These are phyloP conservation scores for Tiliacea aurago DNA, from an alignment of 2,888 invertebrate genomes.

Conservation along the genomic window DNA sequence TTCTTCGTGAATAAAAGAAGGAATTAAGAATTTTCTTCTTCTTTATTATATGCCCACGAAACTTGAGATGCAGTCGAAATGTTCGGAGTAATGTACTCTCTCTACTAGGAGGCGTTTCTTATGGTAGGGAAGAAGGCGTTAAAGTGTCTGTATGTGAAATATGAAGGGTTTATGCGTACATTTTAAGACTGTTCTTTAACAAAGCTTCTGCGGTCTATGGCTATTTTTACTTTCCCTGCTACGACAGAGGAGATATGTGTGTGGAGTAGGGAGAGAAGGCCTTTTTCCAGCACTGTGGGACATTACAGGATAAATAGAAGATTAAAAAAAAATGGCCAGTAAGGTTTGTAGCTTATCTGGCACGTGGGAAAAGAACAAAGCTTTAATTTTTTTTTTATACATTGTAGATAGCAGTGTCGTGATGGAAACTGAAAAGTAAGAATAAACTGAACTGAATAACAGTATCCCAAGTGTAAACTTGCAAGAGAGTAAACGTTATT, in stretches of 20 bases:
- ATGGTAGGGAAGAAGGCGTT: slow-evolving; percentile 35
- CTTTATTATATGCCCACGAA: slow-evolving; percentile 71
- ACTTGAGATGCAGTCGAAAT: slow-evolving; percentile 68
- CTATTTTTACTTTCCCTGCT: background rate
- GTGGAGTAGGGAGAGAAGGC: too few species aligned
- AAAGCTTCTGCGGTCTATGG: background rate
- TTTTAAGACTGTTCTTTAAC: slow-evolving; percentile 5
- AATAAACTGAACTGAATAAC: too few species aligned
- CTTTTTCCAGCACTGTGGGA: background rate
- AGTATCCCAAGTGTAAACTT: too few species aligned
- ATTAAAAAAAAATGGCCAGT: too few species aligned
- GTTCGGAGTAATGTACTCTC: slow-evolving; percentile 57
- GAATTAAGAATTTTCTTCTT: too few species aligned
- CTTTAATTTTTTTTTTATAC: background rate
- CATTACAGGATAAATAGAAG: too few species aligned
- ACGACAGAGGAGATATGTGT: too few species aligned
- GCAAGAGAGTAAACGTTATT: too few species aligned
- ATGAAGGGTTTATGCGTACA: slow-evolving; percentile 18
- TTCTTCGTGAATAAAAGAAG: slow-evolving; percentile 71
- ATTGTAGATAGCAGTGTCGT: too few species aligned
- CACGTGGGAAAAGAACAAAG: background rate
- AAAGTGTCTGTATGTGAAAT: slow-evolving; percentile 42
- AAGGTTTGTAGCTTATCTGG: background rate
- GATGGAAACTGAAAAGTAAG: background rate
- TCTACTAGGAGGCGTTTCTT: slow-evolving; percentile 42